These are phyloP conservation scores for Podocnemis expansa DNA, from an alignment of 2,113 vertebrate genomes.

Conservation along the genomic window DNA sequence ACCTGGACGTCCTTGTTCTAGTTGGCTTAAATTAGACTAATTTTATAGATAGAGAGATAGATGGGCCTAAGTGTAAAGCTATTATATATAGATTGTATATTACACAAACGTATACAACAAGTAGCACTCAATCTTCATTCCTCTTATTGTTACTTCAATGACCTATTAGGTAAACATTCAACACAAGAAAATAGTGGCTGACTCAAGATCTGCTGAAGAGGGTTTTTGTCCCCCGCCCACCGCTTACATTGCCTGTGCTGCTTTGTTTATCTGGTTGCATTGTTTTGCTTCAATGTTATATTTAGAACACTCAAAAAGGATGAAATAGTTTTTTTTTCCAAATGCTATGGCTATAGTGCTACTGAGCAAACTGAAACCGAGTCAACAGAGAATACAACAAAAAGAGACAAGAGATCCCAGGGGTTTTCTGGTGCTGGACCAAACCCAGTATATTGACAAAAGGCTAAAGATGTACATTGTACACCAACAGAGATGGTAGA, in stretches of 20 bases:
- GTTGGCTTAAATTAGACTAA: background rate
- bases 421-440: constrained; percentile 15
- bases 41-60: too few species aligned
- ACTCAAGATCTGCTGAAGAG: constrained; percentile 44
- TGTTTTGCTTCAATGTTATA: constrained; percentile 66
- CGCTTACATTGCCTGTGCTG: constrained; percentile 24
- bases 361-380: constrained; percentile 11
- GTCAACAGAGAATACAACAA: constrained; percentile 55
- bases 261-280: constrained; percentile 59
- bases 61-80: too few species aligned
- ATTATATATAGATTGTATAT: too few species aligned
- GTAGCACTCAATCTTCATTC: constrained; percentile 16
- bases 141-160: constrained; percentile 34
- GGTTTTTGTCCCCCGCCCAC: background rate
- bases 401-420: constrained; percentile 13
- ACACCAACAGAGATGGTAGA: rapidly evolving
- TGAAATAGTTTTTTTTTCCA: constrained; percentile 19
- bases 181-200: constrained; percentile 38
- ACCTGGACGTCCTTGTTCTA: background rate
- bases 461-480: background rate
- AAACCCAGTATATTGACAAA: background rate
- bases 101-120: too few species aligned
- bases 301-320: constrained; percentile 59
- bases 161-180: constrained; percentile 55
- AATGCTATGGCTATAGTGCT: constrained; percentile 39